Percentiles rank a stretch among this genome's conserved stretches.
These are phyloP conservation scores for Salminus brasiliensis DNA, from an alignment of 2,113 vertebrate species.

Conservation along the genomic window DNA sequence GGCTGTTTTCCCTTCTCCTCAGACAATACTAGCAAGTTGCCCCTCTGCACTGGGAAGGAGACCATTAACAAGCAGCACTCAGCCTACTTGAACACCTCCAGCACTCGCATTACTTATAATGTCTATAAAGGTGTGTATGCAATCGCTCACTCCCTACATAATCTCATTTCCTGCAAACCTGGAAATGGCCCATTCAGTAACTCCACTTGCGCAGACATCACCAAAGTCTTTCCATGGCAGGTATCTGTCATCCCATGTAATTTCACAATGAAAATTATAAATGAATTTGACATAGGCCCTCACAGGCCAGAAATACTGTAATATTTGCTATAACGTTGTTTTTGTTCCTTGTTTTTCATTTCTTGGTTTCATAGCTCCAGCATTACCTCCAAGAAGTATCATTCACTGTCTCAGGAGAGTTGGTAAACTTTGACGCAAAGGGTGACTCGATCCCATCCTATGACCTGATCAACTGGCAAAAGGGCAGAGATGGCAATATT, in stretches of 20 bases:
- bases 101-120: conserved; percentile 71
- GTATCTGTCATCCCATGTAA: conserved; percentile 51
- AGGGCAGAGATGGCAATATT: conserved; percentile 62
- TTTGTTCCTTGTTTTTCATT: too few species aligned
- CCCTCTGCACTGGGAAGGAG: conserved; percentile 70
- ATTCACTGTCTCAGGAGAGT: conserved; percentile 68
- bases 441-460: conserved; percentile 77
- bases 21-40: conserved; percentile 26
- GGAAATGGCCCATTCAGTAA: conserved; percentile 71
- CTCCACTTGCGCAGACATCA: conserved; percentile 67
- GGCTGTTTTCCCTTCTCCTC: conserved; percentile 63
- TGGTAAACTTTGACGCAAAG: conserved; percentile 76
- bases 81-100: conserved; percentile 73
- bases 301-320: not conserved
- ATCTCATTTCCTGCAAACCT: conserved; percentile 68
- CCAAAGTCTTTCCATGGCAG: conserved; percentile 75
- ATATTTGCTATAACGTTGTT: too few species aligned
- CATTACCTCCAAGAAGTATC: conserved; percentile 73
- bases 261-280: not conserved
- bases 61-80: conserved; percentile 61
- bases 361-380: conserved; percentile 63
- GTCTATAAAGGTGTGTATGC: conserved; percentile 74
- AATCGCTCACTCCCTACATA: conserved; percentile 76
- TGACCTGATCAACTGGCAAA: conserved; percentile 80
- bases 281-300: not conserved